phyloP scores from a whole-genome alignment of 1,140 invertebrate species.

The Heliconius himera region DNA sequence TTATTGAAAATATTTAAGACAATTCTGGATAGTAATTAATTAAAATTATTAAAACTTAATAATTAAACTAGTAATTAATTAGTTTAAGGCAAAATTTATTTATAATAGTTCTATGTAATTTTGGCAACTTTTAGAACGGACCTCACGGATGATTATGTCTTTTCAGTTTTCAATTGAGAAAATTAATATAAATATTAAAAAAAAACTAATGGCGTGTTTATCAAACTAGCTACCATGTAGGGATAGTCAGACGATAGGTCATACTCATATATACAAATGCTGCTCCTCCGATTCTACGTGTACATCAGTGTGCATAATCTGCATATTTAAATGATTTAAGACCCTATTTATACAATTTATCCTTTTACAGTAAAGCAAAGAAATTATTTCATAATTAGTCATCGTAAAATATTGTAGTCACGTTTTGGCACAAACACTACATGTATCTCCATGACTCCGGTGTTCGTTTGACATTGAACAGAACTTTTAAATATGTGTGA shows the following conservation, averaged over 20 bases:
- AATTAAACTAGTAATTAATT: no score
- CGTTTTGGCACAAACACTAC: slow-evolving; percentile 22
- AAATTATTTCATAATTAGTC: slow-evolving; percentile 6
- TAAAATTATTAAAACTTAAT: no score
- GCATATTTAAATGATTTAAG: background rate
- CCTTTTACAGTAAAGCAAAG: background rate
- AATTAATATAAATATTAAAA: no score
- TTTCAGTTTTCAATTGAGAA: no score
- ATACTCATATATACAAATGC: no score
- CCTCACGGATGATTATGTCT: no score
- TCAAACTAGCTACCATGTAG: no score
- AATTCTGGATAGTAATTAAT: no score
- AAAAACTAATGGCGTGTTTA: no score
- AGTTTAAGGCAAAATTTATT: background rate
- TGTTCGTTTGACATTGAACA: slow-evolving; percentile 49
- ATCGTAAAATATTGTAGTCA: background rate
- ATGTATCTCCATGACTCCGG: slow-evolving; percentile 11
- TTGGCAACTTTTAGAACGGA: no score
- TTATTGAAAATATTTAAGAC: background rate
- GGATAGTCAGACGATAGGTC: no score
- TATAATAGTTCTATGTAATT: background rate
- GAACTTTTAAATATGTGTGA: slow-evolving; percentile 50
- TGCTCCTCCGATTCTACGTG: no score
- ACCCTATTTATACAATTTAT: background rate
- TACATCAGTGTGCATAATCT: background rate